Evolutionary conservation across 1,140 invertebrate genomes (phyloP).

Genomic region (Caenorhabditis elegans): WBcel235 BX284603.4:7128501-7129000

Average conservation of each 20-base stretch:
- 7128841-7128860: conserved; percentile 9
- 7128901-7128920: neutral
- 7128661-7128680: too few species aligned
- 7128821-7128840: neutral
- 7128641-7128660: too few species aligned
- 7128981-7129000: conserved; percentile 18
- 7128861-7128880: neutral
- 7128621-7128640: too few species aligned
- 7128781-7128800: neutral
- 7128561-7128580: too few species aligned
- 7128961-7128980: neutral
- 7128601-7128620: too few species aligned
- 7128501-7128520: too few species aligned
- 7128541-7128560: too few species aligned
- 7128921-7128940: neutral
- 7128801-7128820: neutral
- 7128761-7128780: neutral
- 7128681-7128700: too few species aligned
- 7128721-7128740: conserved; percentile 4
- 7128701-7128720: neutral
- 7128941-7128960: neutral
- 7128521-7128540: too few species aligned
- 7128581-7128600: too few species aligned
- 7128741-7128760: conserved; percentile 24
- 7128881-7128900: neutral